phyloP scores from a whole-genome alignment of 2,888 invertebrate species.

The Cheilosia soror region DNA sequence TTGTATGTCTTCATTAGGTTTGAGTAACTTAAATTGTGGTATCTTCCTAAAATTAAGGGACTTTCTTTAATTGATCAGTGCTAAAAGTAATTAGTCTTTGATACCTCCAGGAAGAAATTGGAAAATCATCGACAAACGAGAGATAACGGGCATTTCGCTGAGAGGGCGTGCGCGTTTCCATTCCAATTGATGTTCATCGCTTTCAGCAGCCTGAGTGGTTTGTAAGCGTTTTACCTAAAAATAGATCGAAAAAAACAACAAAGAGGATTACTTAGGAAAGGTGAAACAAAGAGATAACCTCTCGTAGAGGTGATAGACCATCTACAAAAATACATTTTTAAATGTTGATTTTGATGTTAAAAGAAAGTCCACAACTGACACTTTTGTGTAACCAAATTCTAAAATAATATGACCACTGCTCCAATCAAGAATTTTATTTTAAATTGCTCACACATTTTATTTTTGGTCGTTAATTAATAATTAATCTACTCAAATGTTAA shows the following conservation, averaged over 20 bases:
- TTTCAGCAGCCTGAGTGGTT: neutral
- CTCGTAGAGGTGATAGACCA: too few relatives aligned
- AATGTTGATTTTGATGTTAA: too few relatives aligned
- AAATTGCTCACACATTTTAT: too few relatives aligned
- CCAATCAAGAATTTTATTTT: too few relatives aligned
- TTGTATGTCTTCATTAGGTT: neutral
- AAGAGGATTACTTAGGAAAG: slow-evolving; percentile 71
- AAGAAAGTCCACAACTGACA: too few relatives aligned
- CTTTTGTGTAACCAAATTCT: too few relatives aligned
- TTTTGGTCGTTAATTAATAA: too few relatives aligned
- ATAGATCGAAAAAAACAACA: neutral
- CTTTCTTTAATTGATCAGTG: neutral
- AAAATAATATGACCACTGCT: too few relatives aligned
- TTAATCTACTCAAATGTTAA: too few relatives aligned
- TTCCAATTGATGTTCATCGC: slow-evolving; percentile 59
- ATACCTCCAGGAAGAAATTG: slow-evolving; percentile 82
- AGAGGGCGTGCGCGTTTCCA: slow-evolving; percentile 79
- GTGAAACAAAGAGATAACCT: too few relatives aligned
- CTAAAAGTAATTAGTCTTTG: slow-evolving; percentile 42
- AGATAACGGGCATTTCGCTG: slow-evolving; percentile 77
- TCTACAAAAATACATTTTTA: too few relatives aligned
- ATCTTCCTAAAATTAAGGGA: slow-evolving; percentile 11
- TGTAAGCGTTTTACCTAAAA: neutral
- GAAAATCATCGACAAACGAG: slow-evolving; percentile 60
- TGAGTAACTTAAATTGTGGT: neutral